Conservation (phyloP, 2,113 vertebrate species). For the Engystomops pustulosus region DNA sequence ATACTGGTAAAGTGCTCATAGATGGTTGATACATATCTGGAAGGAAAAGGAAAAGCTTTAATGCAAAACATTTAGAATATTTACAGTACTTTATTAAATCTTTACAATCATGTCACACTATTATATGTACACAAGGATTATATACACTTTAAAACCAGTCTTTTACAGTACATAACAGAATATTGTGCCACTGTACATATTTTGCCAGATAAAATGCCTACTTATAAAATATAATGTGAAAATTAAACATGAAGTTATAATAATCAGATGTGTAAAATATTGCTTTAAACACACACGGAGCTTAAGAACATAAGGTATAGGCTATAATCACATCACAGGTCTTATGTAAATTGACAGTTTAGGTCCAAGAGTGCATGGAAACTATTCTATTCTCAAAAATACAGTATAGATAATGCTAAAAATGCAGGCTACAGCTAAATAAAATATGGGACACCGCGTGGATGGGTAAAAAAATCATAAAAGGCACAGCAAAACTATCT, state of each 20-base stretch:
- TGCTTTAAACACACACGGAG: not conserved
- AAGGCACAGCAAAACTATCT: not conserved
- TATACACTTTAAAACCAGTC: slow-evolving; percentile 81
- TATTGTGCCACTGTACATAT: slow-evolving; percentile 75
- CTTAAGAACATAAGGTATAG: not conserved
- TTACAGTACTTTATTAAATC: slow-evolving; percentile 85
- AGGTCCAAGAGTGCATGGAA: not conserved
- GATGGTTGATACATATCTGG: slow-evolving; percentile 12
- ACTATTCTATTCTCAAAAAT: not conserved
- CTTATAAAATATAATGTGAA: slow-evolving; percentile 25
- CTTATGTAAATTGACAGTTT: not conserved
- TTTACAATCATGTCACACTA: slow-evolving; percentile 84
- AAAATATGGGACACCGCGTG: too few relatives aligned
- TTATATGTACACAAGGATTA: slow-evolving; percentile 82
- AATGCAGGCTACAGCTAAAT: not conserved
- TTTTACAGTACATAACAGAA: slow-evolving; percentile 78
- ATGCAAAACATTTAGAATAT: slow-evolving; percentile 69
- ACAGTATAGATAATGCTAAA: not conserved
- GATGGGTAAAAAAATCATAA: not conserved
- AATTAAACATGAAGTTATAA: not conserved
- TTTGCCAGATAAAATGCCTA: slow-evolving; percentile 73
- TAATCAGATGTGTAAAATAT: not conserved
- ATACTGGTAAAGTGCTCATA: not conserved
- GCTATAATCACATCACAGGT: not conserved
- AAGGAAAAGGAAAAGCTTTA: slow-evolving; percentile 59